Base-by-base conservation (phyloP, 1,140 invertebrate species). In the Nasonia longicornis region DNA sequence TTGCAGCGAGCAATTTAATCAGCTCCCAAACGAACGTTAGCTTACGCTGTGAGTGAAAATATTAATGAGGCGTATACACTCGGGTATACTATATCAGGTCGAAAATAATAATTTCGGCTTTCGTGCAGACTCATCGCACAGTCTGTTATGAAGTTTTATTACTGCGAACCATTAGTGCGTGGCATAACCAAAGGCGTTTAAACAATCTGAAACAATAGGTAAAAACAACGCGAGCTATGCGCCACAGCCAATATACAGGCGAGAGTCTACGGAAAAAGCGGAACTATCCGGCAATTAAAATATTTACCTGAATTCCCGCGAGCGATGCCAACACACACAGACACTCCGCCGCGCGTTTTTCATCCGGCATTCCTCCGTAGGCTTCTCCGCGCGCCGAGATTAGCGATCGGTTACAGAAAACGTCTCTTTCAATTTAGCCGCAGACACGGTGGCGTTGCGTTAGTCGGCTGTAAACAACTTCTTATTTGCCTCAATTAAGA, bases 201-300 rank as follows among this genome's bases (percentile, higher is more conserved):
- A 20, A 52, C 3, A 52, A 52, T 52, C 48, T 16, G 48, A 4
- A 16, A 20, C 3, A 3, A 58, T 58, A 20, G 52, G 7, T 58
- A 58, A 58, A 58, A 58, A 58, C 52, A n/a, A 52, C 3, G 48
- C 3, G 14, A 52, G 48, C 3, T 52, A 52, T 20, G 14, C 16
- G 48, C 48, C 12, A 14, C 16, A 52, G 48, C 48, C 52, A 58
- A 58, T 52, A 6, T 35, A 35, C 4, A 35, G 31, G 31, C 38
- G 12, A 48, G 67, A 35, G 29, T 29, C 4, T 42, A 42, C 38
- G 38, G 35, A 42, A 71, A 71, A 71, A 71, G 35, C 69, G 69
- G 35, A 71, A 71, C 69, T 38, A 42, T 31, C 35, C 20, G 29
- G 29, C 69, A 71, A 71, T 71, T 71, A 71, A 71, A 42, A 71